Base-by-base conservation (phyloP, 2,888 invertebrate species). In the Phortica magna region DNA sequence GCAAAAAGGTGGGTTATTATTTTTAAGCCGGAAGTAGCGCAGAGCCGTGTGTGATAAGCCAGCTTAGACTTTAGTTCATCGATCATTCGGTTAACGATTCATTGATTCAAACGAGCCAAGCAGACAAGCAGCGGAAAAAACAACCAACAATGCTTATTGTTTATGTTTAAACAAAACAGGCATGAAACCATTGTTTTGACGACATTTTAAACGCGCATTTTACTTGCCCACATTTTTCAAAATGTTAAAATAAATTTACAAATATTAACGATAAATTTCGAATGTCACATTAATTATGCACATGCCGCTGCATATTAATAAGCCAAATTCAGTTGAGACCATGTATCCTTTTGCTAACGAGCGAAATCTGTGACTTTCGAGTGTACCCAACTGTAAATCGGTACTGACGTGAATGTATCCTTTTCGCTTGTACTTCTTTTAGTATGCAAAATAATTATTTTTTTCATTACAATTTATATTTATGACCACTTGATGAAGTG, bases 271-370 rank as follows among this genome's bases (percentile, higher is more conserved):
- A 90, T 90, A 90, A 90, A 90, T 90, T 89, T 88, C 83, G 53
- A 83, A 89, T 88, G 89, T 89, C 85, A 86, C 81, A 85, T 90
- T 90, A 89, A 90, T 89, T 90, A 90, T 89, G 85, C 90, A 89
- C 84, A 84, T 84, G 83, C 81, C 86, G 81, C 88, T 89, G 87
- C 84, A 87, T 89, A 88, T 80, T 88, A 87, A 89, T 90, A 87
- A 85, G 88, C 77, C 79, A 65, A 73, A 77, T 71, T 74, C 78
- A 73, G 48, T 48, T 48, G 48, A 12, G 9, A 14, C 48, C 76
- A 78, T 70, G 65, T 75, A 76, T 74, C 76, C 82, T 79, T 55
- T 57, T 14, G 74, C 74, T 61, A 80, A 80, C 68, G 48, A 68
- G 42, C 12, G 10, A 76, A 73, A 70, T 71, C 71, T 74, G 57